phyloP scores from a whole-genome alignment of 2,113 vertebrate genomes.

The Sarotherodon lohbergeri region DNA sequence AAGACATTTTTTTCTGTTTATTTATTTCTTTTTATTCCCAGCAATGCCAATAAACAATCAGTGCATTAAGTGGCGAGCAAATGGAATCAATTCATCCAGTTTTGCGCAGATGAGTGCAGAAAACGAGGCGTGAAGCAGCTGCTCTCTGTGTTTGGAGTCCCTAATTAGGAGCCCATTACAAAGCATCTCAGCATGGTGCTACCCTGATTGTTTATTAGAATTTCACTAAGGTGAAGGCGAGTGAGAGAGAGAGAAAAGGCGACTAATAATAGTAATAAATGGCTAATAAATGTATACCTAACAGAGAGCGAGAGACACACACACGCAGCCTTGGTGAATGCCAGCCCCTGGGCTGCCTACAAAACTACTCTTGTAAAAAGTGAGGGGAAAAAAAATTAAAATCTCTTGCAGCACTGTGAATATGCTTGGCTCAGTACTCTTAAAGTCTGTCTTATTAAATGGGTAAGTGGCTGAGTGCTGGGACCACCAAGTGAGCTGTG shows the following conservation, averaged over 20 bases:
- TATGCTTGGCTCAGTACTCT: conserved; percentile 51
- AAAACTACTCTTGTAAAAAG: conserved; percentile 64
- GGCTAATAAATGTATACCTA: conserved; percentile 64
- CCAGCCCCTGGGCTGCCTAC: conserved; percentile 59
- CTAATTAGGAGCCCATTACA: conserved; percentile 72
- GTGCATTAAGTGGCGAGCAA: conserved; percentile 67
- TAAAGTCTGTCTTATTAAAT: conserved; percentile 68
- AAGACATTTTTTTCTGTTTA: conserved; percentile 43
- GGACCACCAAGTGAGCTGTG: conserved; percentile 65
- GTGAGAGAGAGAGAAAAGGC: conserved; percentile 28
- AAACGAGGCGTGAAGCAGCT: conserved; percentile 72
- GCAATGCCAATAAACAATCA: conserved; percentile 69
- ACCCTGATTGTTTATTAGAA: conserved; percentile 70
- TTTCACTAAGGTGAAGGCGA: conserved; percentile 54
- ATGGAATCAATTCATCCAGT: conserved; percentile 73
- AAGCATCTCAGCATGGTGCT: conserved; percentile 65
- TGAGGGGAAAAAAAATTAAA: conserved; percentile 5
- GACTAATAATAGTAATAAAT: conserved; percentile 67
- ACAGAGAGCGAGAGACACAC: conserved; percentile 5
- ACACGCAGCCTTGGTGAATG: conserved; percentile 28
- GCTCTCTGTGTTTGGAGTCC: conserved; percentile 63
- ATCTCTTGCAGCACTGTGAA: conserved; percentile 29
- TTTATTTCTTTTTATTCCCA: conserved; percentile 50
- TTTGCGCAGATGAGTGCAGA: conserved; percentile 71
- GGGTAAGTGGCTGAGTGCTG: conserved; percentile 63